Evolutionary conservation across 1,140 invertebrate species (phyloP), one percentile per base, ranked within the genome.

Genomic region (Oncopodura yosiiana): DNA sequence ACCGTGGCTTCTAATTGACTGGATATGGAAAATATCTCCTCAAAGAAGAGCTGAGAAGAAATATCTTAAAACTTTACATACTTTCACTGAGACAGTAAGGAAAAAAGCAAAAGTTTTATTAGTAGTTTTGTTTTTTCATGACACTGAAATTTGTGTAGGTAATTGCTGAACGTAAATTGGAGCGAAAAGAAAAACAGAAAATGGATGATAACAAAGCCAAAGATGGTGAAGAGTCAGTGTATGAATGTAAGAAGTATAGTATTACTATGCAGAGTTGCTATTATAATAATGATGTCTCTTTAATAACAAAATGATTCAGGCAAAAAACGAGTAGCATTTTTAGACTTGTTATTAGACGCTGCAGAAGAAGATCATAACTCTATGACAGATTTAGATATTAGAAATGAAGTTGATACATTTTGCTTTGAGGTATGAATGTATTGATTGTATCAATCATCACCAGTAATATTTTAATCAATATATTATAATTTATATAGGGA

Each of bases 281-380:
- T 70, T 74, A 29, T 44, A 74, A 49, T 39, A n/a, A 12, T 42
- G 53, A 38, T 69, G 60, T 64, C 59, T 49, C 29, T 6, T 49
- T 67, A 24, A 36, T 30, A 0, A 67, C 67, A 52, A 36, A 57
- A 43, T 38, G 50, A 24, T 4, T 27, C 48, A 9, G 29, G 66
- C 24, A 73, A 70, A 30, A 73, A 73, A 39, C 64, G 70, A 38
- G 61, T 74, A 27, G 79, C 81, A 5, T 76, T 84, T 52, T 66
- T 84, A 12, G 82, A 84, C 66, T 68, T 82, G 27, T 56, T 84
- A 8, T 66, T 76, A 49, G 71, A 75, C 59, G 69, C 71, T 45
- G 68, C 70, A 23, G 65, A 69, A 50, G 66, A 69, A 34, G 64
- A 66, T 26, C 36, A 32, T 39, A 37, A 57, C 39, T 58, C 32